Evolutionary conservation across 2,797 vertebrate species (phyloP).

Genomic region (Coracias cyanogaster): DNA sequence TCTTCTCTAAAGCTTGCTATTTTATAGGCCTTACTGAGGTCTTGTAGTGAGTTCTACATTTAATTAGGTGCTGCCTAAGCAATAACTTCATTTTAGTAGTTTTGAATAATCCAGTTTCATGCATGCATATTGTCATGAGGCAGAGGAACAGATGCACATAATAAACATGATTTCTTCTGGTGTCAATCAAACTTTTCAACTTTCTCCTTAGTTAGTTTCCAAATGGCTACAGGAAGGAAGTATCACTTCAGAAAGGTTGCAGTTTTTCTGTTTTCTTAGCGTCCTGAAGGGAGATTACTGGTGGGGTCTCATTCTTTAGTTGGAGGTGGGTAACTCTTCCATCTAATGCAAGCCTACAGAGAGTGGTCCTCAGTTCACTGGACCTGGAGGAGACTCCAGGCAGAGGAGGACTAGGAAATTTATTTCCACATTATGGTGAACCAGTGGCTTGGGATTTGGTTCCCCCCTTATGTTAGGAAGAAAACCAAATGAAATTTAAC

Average conservation of each 20-base stretch:
- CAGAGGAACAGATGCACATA: conserved; percentile 35
- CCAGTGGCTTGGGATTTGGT: background rate
- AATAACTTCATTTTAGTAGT: conserved; percentile 10
- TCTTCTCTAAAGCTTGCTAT: conserved; percentile 37
- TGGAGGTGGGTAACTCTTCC: background rate
- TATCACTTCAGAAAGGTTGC: background rate
- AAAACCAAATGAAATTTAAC: background rate
- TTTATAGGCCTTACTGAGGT: conserved; percentile 8
- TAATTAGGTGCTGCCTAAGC: conserved; percentile 40
- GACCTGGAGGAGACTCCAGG: background rate
- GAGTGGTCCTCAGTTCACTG: accelerated
- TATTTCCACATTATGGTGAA: background rate
- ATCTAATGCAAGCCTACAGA: background rate
- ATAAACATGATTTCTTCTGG: conserved; percentile 19
- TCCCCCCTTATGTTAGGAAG: background rate
- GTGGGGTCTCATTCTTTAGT: background rate
- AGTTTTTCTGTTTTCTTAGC: background rate
- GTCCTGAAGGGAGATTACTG: background rate
- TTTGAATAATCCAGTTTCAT: conserved; percentile 29
- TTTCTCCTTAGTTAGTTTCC: background rate
- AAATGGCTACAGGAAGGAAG: background rate
- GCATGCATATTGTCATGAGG: background rate
- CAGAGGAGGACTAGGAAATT: background rate
- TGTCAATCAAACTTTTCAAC: conserved; percentile 21
- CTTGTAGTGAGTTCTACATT: conserved; percentile 22